phyloP scores from a whole-genome alignment of 2,888 invertebrate species.

The Halictus ligatus region DNA sequence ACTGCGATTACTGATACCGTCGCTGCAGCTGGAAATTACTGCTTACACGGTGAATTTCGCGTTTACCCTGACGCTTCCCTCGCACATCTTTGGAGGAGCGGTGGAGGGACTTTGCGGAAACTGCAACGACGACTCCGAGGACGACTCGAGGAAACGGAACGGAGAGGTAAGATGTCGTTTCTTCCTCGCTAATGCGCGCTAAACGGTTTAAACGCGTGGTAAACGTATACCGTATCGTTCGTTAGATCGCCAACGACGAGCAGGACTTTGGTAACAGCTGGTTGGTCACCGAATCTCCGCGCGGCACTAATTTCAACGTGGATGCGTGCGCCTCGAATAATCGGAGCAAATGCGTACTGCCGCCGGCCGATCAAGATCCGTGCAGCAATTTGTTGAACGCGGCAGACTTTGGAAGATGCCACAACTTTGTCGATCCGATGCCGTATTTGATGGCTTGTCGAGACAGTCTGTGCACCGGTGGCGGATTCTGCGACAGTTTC shows the following conservation, averaged over 20 bases:
- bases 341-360: conserved; percentile 83
- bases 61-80: conserved; percentile 88
- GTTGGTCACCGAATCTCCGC: conserved; percentile 78
- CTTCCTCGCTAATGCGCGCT: neutral
- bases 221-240: neutral
- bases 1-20: conserved; percentile 87
- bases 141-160: conserved; percentile 86
- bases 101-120: conserved; percentile 94
- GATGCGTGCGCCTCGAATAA: conserved; percentile 81
- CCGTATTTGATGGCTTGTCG: conserved; percentile 90
- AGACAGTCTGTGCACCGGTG: conserved; percentile 87
- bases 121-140: conserved; percentile 87
- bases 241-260: conserved; percentile 85
- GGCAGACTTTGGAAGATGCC: conserved; percentile 88
- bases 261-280: conserved; percentile 87
- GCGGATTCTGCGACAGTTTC: conserved; percentile 88
- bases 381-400: conserved; percentile 88
- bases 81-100: conserved; percentile 89
- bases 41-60: conserved; percentile 82
- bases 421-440: conserved; percentile 89
- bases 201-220: too few species aligned
- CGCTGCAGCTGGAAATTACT: conserved; percentile 90
- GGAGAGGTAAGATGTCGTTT: conserved; percentile 81
- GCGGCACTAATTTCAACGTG: conserved; percentile 68
- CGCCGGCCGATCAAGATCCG: conserved; percentile 88